Evolutionary conservation across 2,113 vertebrate genomes (phyloP), one percentile per base, ranked within the genome.

Genomic region (Paedocypris sp.): DNA sequence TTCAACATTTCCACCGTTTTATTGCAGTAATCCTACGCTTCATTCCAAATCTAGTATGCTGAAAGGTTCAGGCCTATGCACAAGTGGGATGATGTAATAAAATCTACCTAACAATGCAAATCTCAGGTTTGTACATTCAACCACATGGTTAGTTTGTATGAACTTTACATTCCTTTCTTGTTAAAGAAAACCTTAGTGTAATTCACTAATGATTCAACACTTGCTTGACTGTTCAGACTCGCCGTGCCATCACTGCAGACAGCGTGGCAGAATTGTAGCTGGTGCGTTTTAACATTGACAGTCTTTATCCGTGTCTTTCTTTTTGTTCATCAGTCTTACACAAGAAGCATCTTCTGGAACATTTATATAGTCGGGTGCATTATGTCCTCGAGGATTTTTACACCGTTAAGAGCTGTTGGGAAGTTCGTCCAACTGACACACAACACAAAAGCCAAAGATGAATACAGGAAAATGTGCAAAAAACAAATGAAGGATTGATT

Each of bases 351-450:
- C 23, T 13, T 49, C 60, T 47, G 26, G 12, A 28, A 43, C 15
- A 39, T 60, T 64, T 53, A 56, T 51, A 22, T 64, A 61, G 18
- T 54, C 29, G n/a, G 35, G 16, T 6, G 4, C 9, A 18, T 54
- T 59, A 11, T 4, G 18, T 2, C n/a, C 18, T 7, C 29, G 43
- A 12, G 56, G 18, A 48, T 15, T 60, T 22, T 25, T 7, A 16
- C 39, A 56, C 3, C 35, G 54, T 2, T 42, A 36, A 22, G 31
- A 31, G 2, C 11, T 5, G 19, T 22, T 11, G 7, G 45, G 41
- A 56, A 57, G 6, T 16, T 63, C 26, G 13, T 20, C n/a, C 25
- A 60, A 11, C 69, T 72, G 50, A 50, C 32, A 65, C 13, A 58
- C 19, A 29, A 47, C 9, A 18, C 15, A 13, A 47, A 5, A 36